Evolutionary conservation across 1,140 invertebrate species (phyloP).

Genomic region (Akabosia matsudoensis): DNA sequence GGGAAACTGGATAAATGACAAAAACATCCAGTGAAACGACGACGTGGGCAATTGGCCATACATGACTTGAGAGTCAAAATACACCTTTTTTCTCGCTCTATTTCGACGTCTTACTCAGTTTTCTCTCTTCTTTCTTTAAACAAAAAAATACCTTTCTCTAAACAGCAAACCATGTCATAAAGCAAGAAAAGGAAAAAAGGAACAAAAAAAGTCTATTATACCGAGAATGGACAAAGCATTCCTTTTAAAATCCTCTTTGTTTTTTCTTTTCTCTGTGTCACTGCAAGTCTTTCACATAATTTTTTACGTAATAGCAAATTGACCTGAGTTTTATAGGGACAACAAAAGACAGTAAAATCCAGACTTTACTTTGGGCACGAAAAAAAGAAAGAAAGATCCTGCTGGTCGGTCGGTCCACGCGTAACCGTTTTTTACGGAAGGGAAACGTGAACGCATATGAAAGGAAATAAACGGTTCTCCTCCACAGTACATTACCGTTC

Average conservation of each 20-base stretch:
- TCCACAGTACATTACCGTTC: background rate
- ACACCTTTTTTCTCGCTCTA: conserved; percentile 13
- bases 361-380: too few species aligned
- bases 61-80: conserved; percentile 17
- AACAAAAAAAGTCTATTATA: conserved; percentile 5
- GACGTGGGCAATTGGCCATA: conserved; percentile 18
- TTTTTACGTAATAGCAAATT: conserved; percentile 12
- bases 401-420: too few species aligned
- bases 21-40: conserved; percentile 13
- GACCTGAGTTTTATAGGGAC: too few species aligned
- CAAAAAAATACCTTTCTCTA: too few species aligned
- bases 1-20: conserved; percentile 14
- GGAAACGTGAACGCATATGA: too few species aligned
- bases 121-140: too few species aligned
- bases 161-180: background rate
- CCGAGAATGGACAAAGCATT: background rate
- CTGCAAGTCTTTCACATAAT: background rate
- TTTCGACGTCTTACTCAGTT: too few species aligned
- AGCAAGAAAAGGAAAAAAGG: background rate
- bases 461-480: too few species aligned
- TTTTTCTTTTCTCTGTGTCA: conserved; percentile 7
- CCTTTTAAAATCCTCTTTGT: conserved; percentile 13
- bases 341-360: too few species aligned
- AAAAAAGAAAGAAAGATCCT: too few species aligned
- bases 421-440: background rate